Evolutionary conservation across 2,113 vertebrate genomes (phyloP).

Genomic region (Sorex fumeus): DNA sequence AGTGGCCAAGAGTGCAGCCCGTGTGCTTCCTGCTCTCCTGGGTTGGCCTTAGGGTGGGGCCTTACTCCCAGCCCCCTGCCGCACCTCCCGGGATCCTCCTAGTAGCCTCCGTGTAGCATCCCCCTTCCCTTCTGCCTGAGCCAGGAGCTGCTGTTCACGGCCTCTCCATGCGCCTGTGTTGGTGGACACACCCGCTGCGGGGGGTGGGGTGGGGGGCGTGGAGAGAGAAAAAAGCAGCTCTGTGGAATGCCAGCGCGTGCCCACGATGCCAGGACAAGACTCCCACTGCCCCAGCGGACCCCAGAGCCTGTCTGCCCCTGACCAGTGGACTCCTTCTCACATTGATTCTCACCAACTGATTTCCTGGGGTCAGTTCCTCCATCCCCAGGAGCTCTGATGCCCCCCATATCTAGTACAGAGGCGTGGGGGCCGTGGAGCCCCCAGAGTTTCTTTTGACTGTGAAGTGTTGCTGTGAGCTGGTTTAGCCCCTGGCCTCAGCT

Average conservation of each 20-base stretch:
- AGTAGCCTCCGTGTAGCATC: background rate
- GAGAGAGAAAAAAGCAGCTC: background rate
- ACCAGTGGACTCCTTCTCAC: background rate
- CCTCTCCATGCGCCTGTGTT: background rate
- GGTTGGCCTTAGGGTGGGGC: background rate
- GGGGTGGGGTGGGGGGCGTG: too few relatives aligned
- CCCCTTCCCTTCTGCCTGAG: background rate
- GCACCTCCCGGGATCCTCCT: background rate
- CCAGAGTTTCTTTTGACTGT: too few relatives aligned
- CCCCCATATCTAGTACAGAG: background rate
- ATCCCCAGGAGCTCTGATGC: background rate
- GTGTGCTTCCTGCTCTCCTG: accelerated
- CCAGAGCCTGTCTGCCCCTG: background rate
- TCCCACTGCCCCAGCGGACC: background rate
- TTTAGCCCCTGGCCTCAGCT: background rate
- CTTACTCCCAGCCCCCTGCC: background rate
- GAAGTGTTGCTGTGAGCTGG: too few relatives aligned
- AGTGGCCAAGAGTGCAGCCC: too few relatives aligned
- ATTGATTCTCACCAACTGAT: background rate
- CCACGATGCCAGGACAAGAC: background rate
- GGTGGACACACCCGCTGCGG: background rate
- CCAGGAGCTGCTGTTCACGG: background rate
- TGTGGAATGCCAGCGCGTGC: background rate
- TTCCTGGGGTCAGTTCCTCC: background rate
- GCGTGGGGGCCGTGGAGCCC: too few relatives aligned